These are phyloP conservation scores for Andrena chrysosceles DNA, from an alignment of 2,888 invertebrate species.

Conservation along the genomic window DNA sequence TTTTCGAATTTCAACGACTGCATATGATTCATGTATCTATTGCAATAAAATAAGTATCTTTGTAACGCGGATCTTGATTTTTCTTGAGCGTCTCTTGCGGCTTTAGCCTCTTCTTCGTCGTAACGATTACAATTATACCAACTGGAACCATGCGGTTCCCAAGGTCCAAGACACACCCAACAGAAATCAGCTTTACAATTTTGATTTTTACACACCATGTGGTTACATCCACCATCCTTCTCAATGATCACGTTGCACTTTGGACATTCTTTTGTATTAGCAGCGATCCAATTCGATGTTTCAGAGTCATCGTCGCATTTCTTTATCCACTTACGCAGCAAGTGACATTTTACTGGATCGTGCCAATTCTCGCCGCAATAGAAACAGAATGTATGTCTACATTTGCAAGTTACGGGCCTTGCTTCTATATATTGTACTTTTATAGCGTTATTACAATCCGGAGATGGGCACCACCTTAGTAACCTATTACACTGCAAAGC, in stretches of 20 bases:
- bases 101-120: constrained; percentile 98
- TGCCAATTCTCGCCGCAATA: constrained; percentile 99
- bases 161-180: constrained; percentile 99
- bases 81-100: constrained; percentile 98
- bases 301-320: constrained; percentile 99
- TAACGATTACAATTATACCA: constrained; percentile 99
- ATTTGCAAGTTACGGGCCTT: constrained; percentile 96
- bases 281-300: constrained; percentile 99
- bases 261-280: constrained; percentile 99
- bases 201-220: constrained; percentile 99
- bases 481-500: constrained; percentile 94
- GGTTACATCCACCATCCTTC: constrained; percentile 99
- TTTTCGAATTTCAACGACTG: constrained; percentile 99
- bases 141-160: constrained; percentile 99
- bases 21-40: constrained; percentile 99
- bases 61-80: constrained; percentile 96
- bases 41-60: constrained; percentile 99
- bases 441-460: constrained; percentile 98
- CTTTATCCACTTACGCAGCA: constrained; percentile 98
- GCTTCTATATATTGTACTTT: constrained; percentile 96
- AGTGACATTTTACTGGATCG: constrained; percentile 97
- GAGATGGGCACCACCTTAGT: constrained; percentile 98
- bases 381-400: constrained; percentile 97
- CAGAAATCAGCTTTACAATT: constrained; percentile 99
- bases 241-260: constrained; percentile 99